Evolutionary conservation across 1,140 invertebrate species (phyloP).

Genomic region (Wasmannia auropunctata): DNA sequence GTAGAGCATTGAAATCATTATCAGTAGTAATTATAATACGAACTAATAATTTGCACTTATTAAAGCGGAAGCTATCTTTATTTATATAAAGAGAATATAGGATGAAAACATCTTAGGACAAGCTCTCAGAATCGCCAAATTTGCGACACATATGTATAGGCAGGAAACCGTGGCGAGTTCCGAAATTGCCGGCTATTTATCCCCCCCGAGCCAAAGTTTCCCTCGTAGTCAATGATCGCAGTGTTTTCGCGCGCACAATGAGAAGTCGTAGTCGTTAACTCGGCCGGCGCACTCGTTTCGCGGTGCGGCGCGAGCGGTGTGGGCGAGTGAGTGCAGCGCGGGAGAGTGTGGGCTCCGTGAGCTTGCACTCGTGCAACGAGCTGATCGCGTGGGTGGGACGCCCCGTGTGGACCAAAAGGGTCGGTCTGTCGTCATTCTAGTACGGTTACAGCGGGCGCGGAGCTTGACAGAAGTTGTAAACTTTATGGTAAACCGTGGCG

Average conservation of each 20-base stretch:
- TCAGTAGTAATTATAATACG: too few species aligned
- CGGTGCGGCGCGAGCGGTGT: not conserved
- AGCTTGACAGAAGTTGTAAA: constrained; percentile 80
- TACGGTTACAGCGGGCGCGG: constrained; percentile 72
- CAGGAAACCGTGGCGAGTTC: constrained; percentile 17
- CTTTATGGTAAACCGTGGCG: constrained; percentile 82
- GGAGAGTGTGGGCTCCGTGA: constrained; percentile 37
- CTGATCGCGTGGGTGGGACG: constrained; percentile 69
- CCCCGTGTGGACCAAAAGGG: constrained; percentile 70
- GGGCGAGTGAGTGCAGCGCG: not conserved
- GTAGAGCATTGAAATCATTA: not conserved
- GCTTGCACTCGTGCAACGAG: constrained; percentile 16
- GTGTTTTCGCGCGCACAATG: constrained; percentile 65
- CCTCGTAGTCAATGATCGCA: constrained; percentile 64
- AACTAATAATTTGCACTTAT: not conserved
- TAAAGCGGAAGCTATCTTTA: not conserved
- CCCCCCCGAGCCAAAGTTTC: constrained; percentile 23
- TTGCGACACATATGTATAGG: not conserved
- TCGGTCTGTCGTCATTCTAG: constrained; percentile 75
- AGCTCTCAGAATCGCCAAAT: constrained; percentile 13
- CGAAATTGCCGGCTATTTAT: constrained; percentile 54
- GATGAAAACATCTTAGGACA: constrained; percentile 2
- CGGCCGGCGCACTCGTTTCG: constrained; percentile 47
- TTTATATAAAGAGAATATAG: not conserved
- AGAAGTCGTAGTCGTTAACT: constrained; percentile 62